These are phyloP conservation scores for Rambutsinella grinnellia DNA, from an alignment of 2,888 invertebrate species.

Conservation along the genomic window DNA sequence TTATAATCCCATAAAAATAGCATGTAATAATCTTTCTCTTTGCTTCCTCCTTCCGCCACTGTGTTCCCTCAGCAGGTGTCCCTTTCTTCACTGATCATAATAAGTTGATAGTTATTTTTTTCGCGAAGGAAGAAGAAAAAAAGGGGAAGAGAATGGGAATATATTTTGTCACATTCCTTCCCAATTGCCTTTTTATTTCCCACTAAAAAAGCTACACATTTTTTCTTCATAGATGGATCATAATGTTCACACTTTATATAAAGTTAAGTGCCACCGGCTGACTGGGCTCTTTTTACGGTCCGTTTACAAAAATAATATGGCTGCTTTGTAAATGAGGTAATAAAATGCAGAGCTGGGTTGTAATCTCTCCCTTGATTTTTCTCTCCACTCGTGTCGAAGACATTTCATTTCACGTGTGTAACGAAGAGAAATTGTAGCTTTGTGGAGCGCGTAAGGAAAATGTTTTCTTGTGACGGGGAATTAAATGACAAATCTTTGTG, in stretches of 20 bases:
- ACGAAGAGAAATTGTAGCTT: no score
- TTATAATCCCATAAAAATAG: slow-evolving; percentile 44
- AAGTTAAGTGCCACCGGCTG: slow-evolving; percentile 5
- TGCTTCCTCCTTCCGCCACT: slow-evolving; percentile 1
- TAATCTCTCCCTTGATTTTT: no score
- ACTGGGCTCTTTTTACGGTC: slow-evolving; percentile 24
- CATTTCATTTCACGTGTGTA: no score
- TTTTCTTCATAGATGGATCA: slow-evolving; percentile 17
- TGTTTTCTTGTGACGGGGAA: slow-evolving; percentile 35
- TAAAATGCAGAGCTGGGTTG: slow-evolving; percentile 43
- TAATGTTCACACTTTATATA: slow-evolving; percentile 40
- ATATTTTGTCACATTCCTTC: slow-evolving; percentile 52
- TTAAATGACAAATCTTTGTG: slow-evolving; percentile 44
- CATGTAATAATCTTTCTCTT: slow-evolving; percentile 6
- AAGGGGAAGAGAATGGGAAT: slow-evolving; percentile 4
- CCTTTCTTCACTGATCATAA: no score
- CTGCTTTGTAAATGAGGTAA: slow-evolving; percentile 23
- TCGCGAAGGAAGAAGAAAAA: background rate
- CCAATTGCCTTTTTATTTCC: slow-evolving; percentile 55
- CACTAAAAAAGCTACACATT: slow-evolving; percentile 15
- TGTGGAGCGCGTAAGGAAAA: no score
- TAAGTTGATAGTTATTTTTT: slow-evolving; percentile 5
- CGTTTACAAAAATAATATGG: slow-evolving; percentile 36
- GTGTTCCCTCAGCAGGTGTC: slow-evolving; percentile 36
- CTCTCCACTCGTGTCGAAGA: no score